A percentile compares a stretch with the other conserved stretches of the same genome.
These are phyloP conservation scores for Meghimatium bilineatum DNA, from an alignment of 2,888 invertebrate genomes.

Conservation along the genomic window DNA sequence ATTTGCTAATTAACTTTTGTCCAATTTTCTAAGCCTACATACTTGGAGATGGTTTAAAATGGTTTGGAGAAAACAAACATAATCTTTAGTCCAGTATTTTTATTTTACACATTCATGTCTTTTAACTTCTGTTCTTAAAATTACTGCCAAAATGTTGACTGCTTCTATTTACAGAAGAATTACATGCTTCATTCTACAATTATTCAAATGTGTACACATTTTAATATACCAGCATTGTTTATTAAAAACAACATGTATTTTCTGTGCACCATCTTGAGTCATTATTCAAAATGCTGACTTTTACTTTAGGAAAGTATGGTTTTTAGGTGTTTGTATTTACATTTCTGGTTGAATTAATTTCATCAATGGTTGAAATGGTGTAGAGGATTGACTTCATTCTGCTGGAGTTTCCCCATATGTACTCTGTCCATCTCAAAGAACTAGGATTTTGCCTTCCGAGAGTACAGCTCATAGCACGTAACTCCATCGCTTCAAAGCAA, in stretches of 20 bases:
- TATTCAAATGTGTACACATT: neutral
- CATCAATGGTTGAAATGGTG: too few relatives aligned
- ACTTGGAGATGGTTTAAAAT: too few relatives aligned
- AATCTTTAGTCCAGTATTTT: neutral
- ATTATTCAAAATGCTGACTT: neutral
- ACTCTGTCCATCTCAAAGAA: too few relatives aligned
- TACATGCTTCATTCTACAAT: neutral
- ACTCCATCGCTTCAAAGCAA: too few relatives aligned
- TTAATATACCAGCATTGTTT: neutral
- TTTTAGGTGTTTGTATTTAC: neutral
- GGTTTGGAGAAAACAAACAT: too few relatives aligned
- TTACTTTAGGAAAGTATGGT: neutral
- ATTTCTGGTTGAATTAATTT: neutral
- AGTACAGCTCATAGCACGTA: too few relatives aligned
- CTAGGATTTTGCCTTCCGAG: too few relatives aligned
- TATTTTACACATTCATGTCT: neutral
- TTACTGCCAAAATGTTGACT: neutral
- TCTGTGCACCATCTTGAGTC: neutral
- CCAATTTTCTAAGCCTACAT: too few relatives aligned
- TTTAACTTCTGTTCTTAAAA: neutral
- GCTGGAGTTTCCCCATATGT: too few relatives aligned
- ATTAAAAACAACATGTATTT: neutral
- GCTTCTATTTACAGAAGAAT: neutral
- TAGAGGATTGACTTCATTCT: too few relatives aligned
- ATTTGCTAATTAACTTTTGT: too few relatives aligned